Base-by-base conservation (phyloP, 2,888 invertebrate species). In the Drosophila nr. fundita region DNA sequence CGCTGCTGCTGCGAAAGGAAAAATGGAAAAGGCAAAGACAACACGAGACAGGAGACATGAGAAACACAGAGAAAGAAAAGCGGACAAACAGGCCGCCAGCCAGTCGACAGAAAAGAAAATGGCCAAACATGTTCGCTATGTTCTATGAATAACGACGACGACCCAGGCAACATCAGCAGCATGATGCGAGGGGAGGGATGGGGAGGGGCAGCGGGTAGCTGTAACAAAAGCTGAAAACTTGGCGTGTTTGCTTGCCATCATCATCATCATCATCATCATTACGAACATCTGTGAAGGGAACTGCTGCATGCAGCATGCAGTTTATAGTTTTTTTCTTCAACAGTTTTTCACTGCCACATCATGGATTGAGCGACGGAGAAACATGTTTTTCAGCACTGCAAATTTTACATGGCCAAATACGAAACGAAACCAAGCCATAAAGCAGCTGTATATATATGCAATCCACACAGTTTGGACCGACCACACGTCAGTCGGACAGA, bases 181-280 rank as follows among this genome's bases (percentile, higher is more conserved):
- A 49, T 6, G 49, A 5, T 18, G 18, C 10, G 6, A 15, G 34
- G 18, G 34, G 34, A 24, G n/a, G 30, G 21, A 2, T 24, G 24
- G 13, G 15, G 6, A 29, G 15, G 15, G 54, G 13, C 21, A 18
- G 34, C 2, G 34, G 53, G 45, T 54, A 29, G 53, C 30, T 34
- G 59, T 34, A 75, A 76, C 70, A 76, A 76, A 67, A 68, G 66
- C 70, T 63, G 75, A 73, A 84, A 84, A 78, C 79, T 82, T 85
- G 85, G 88, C 83, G 80, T 87, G 88, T 86, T 85, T 87, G 77
- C 77, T 89, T 73, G 88, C 73, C 76, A 84, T 76, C 45, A 64
- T 61, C 63, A 60, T 60, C 49, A 68, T 60, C 59, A 68, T 58
- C 34, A 63, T 63, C 45, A 53, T 27, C 48, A 49, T 40, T 30